phyloP scores from a whole-genome alignment of 2,113 vertebrate genomes.

The Hemibagrus wyckioides region DNA sequence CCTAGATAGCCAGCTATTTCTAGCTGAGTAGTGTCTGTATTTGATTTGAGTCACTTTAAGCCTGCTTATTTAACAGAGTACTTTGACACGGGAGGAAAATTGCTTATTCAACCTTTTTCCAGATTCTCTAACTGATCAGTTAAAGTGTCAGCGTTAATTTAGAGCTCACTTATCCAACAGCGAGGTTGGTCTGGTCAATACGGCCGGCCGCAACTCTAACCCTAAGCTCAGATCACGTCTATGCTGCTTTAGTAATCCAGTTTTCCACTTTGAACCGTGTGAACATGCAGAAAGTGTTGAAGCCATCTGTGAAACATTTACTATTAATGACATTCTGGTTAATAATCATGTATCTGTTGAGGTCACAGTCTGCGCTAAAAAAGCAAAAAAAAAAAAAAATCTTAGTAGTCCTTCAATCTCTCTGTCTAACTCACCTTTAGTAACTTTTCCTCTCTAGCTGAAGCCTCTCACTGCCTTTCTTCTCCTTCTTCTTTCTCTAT shows the following conservation, averaged over 20 bases:
- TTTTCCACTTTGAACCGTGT: slow-evolving; percentile 15
- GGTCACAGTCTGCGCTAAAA: neutral
- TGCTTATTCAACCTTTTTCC: slow-evolving; percentile 64
- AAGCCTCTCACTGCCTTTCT: neutral
- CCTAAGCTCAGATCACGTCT: slow-evolving; percentile 37
- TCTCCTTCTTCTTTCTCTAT: slow-evolving; percentile 43
- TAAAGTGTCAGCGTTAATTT: slow-evolving; percentile 59
- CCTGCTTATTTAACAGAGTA: slow-evolving; percentile 56
- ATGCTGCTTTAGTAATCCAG: neutral
- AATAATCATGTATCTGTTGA: slow-evolving; percentile 21
- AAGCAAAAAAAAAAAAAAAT: slow-evolving; percentile 1
- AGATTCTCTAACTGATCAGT: slow-evolving; percentile 65
- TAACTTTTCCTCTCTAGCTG: neutral
- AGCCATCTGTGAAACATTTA: slow-evolving; percentile 46
- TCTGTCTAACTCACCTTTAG: neutral
- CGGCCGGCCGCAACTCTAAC: slow-evolving; percentile 28
- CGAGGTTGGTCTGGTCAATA: slow-evolving; percentile 56
- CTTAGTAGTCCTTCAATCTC: neutral
- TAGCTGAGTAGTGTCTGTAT: slow-evolving; percentile 14
- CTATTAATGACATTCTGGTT: slow-evolving; percentile 21
- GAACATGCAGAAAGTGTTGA: slow-evolving; percentile 1
- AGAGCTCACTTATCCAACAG: slow-evolving; percentile 52
- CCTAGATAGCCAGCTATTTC: slow-evolving; percentile 26
- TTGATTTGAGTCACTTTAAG: slow-evolving; percentile 34
- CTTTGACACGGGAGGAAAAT: slow-evolving; percentile 53